A percentile compares a stretch with the other conserved stretches of the same genome.
These are phyloP conservation scores for Montipora efflorescens DNA, from an alignment of 64 coral and sea anemone species.

Conservation along the genomic window DNA sequence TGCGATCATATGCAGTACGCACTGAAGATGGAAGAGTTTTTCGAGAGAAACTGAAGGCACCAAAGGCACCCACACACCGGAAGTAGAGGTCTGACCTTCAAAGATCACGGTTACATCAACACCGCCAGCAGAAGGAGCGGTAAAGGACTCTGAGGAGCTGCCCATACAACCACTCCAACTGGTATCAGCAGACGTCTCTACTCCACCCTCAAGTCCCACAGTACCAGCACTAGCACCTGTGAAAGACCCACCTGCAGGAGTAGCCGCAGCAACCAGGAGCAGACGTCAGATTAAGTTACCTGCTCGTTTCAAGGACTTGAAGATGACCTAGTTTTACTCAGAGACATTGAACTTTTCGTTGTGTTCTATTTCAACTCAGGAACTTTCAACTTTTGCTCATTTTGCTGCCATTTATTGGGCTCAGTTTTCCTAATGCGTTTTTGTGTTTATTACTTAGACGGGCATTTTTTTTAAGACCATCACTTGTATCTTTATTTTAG, in stretches of 20 bases:
- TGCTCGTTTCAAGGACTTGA: neutral
- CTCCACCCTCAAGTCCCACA: too few species aligned
- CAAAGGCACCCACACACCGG: neutral
- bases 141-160: too few species aligned
- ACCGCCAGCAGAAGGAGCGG: too few species aligned
- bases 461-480: too few species aligned
- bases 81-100: neutral
- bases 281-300: slow-evolving; percentile 8
- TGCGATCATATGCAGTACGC: too few species aligned
- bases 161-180: too few species aligned
- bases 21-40: too few species aligned
- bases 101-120: slow-evolving; percentile 14
- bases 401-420: neutral
- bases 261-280: neutral
- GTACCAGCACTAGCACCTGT: too few species aligned
- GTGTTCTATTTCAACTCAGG: neutral
- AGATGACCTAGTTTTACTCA: neutral
- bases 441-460: too few species aligned
- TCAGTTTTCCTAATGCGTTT: neutral
- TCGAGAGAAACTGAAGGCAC: too few species aligned
- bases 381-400: neutral
- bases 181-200: too few species aligned
- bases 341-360: too few species aligned
- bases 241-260: neutral
- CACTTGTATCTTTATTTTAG: slow-evolving; percentile 22